Evolutionary conservation across 2,888 invertebrate species (phyloP).

Genomic region (Acrocera orbiculus): DNA sequence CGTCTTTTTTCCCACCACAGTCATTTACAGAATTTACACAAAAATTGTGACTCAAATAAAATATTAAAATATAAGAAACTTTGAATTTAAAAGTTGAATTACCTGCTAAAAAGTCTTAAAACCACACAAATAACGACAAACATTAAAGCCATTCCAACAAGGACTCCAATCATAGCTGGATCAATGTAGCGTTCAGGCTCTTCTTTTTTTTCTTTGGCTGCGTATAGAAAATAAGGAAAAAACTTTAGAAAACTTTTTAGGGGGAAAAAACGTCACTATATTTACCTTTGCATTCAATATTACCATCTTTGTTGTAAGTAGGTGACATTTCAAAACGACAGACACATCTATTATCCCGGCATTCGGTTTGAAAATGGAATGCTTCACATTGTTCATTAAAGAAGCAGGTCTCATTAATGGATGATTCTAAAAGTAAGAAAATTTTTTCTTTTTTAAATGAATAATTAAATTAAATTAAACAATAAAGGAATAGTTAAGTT

Average conservation of each 20-base stretch:
- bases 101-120: conserved; percentile 82
- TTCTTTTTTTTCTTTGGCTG: conserved; percentile 38
- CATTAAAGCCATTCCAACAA: conserved; percentile 84
- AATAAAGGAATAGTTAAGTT: not conserved
- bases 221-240: conserved; percentile 2
- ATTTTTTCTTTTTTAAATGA: too few relatives aligned
- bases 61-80: too few relatives aligned
- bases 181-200: conserved; percentile 54
- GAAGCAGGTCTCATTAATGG: conserved; percentile 64
- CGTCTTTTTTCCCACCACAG: too few relatives aligned
- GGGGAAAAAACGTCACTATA: conserved; percentile 9
- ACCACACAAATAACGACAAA: conserved; percentile 88
- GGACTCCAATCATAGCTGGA: conserved; percentile 78
- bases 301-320: conserved; percentile 48
- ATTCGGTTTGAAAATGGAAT: conserved; percentile 55
- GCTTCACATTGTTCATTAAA: conserved; percentile 74
- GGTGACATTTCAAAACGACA: conserved; percentile 67
- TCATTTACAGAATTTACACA: too few relatives aligned
- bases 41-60: too few relatives aligned
- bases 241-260: not conserved
- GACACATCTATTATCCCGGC: conserved; percentile 57
- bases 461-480: not conserved
- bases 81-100: too few relatives aligned
- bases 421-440: conserved; percentile 37
- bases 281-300: conserved; percentile 57